Evolutionary conservation across 2,113 vertebrate genomes (phyloP), one percentile per base, ranked within the genome.

Genomic region (Bagarius yarrelli): DNA sequence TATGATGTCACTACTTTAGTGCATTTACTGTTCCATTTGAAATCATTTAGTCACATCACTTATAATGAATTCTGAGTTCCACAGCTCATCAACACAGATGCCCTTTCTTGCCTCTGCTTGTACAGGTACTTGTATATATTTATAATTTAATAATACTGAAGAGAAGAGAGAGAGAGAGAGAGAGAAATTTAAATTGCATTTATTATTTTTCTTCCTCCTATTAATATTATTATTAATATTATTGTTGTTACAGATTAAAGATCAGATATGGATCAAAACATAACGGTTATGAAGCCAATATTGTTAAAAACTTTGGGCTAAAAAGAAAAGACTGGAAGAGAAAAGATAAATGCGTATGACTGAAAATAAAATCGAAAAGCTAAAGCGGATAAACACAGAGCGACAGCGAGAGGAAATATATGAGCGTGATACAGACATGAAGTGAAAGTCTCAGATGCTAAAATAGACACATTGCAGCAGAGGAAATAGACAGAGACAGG

Each of bases 381-480:
- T 67, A 23, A 40, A 40, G 40, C 55, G 34, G 74, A 60, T 76
- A 56, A 76, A 76, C 19, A 57, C 73, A 80, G 84, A 83, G 74
- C 6, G 36, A 53, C 56, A 44, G 70, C 50, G 70, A 76, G 40
- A 76, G 27, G 55, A 70, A 70, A 27, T 52, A 83, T 32, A 84
- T 80, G 74, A 70, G 50, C 72, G 75, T 83, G 85, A 83, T 72
- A 82, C 70, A 85, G 86, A 87, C 82, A 82, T 81, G 86, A 85
- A 83, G 83, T 79, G 32, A 74, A 56, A 56, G 30, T 76, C 78
- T 72, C 47, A 32, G 21, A 85, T 84, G 81, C 78, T 84, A 80
- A 67, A 76, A 80, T 77, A 83, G 79, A 86, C 47, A 57, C 27
- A 59, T 76, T 66, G 64, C 32, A 55, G 53, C 56, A 56, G 69